Evolutionary conservation across 2,113 vertebrate species (phyloP), one percentile per base, ranked within the genome.

Genomic region (Sphaerodactylus townsendi): DNA sequence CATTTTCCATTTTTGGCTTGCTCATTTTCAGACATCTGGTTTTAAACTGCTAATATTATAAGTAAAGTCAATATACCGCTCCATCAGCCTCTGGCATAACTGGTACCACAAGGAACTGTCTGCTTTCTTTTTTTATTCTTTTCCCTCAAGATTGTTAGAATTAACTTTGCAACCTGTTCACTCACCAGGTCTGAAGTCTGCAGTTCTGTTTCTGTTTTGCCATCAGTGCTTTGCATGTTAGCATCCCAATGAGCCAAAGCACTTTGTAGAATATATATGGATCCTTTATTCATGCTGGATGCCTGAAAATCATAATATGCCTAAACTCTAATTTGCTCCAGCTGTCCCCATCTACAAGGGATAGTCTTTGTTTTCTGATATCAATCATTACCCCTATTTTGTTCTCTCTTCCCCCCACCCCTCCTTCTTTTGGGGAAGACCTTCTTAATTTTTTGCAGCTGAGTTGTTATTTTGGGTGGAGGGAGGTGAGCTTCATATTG

Each of bases 1-100:
- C 86, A 64, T 82, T 70, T 66, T 50, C 28, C 11, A 82, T 69
- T 92, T 84, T 86, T 92, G 68, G 83, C 56, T 66, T 77, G 69
- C 64, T 90, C 5, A 80, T 91, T 90, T 93, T 84, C 81, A 93
- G 77, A 88, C 62, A 88, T 86, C 89, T 83, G 88, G 23, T 92
- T 90, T 92, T 77, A 91, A 93, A 91, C 78, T 90, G 72, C 81
- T 90, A 39, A 77, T 88, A 39, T 92, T 92, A 91, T 77, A 84
- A 77, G 44, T 77, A 69, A 88, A 88, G 80, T 91, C 86, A 85
- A 87, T 83, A 35, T 68, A 78, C 5, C 74, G 28, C 2, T 44
- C 37, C 65, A 88, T 77, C 72, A 88, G 84, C 77, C 70, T 41
- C 72, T 90, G 85, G 41, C 64, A 90, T 82, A 86, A 77, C 39